Conservation (phyloP, 2,888 invertebrate genomes). For the Sthenelais limicola region DNA sequence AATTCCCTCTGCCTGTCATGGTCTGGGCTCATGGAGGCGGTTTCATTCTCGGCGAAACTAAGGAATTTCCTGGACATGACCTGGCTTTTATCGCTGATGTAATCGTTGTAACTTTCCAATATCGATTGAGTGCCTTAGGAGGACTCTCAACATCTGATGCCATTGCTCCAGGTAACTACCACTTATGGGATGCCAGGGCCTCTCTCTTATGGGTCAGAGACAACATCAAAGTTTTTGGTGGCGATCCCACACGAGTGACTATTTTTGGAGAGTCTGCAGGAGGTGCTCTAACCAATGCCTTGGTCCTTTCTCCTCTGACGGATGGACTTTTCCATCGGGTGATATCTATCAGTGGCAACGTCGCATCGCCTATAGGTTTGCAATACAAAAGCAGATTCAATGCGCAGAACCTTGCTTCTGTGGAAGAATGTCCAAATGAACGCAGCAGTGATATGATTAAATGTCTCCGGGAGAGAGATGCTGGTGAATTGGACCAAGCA, state of each 20-base stretch:
- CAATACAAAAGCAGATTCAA: not conserved
- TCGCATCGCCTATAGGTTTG: not conserved
- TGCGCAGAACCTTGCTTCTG: not conserved
- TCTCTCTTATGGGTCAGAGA: conserved; percentile 76
- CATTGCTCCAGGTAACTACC: conserved; percentile 78
- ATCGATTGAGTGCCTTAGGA: conserved; percentile 58
- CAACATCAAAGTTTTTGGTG: conserved; percentile 75
- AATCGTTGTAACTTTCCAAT: conserved; percentile 50
- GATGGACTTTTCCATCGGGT: conserved; percentile 53
- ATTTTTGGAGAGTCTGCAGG: conserved; percentile 77
- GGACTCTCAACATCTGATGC: conserved; percentile 77
- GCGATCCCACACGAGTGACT: conserved; percentile 74
- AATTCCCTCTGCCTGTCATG: conserved; percentile 44
- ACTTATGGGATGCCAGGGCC: conserved; percentile 74
- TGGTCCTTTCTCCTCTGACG: conserved; percentile 65
- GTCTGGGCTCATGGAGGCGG: conserved; percentile 59
- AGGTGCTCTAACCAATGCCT: conserved; percentile 72
- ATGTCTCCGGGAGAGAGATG: conserved; percentile 2
- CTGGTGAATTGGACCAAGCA: not conserved
- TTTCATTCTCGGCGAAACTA: conserved; percentile 54
- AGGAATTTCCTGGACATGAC: conserved; percentile 55
- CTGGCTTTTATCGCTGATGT: conserved; percentile 56
- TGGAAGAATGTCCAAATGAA: not conserved
- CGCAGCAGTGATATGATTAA: not conserved
- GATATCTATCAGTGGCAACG: conserved; percentile 4